Conservation (phyloP, 1,140 invertebrate genomes). For the Drosophila malerkotliana region DNA sequence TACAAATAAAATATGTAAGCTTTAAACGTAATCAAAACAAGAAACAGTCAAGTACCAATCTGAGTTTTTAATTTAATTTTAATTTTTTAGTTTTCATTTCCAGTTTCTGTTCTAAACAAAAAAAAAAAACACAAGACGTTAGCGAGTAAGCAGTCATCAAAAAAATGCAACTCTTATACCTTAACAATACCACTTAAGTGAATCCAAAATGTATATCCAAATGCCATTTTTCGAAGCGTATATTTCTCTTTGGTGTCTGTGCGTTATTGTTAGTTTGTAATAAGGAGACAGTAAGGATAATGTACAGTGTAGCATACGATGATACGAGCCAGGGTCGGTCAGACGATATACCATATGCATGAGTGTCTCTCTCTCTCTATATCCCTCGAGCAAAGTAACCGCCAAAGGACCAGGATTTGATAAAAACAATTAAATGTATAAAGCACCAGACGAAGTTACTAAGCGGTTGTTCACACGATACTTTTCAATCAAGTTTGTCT, state of each 20-base stretch:
- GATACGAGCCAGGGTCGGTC: constrained; percentile 16
- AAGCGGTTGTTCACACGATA: constrained; percentile 65
- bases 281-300: constrained; percentile 28
- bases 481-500: constrained; percentile 40
- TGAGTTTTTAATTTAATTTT: constrained; percentile 46
- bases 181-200: constrained; percentile 24
- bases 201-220: constrained; percentile 19
- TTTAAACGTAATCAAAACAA: constrained; percentile 74
- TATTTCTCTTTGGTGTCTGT: constrained; percentile 41
- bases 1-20: constrained; percentile 72
- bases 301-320: constrained; percentile 57
- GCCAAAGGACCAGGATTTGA: constrained; percentile 63
- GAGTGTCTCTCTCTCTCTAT: constrained; percentile 8
- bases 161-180: constrained; percentile 19
- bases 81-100: constrained; percentile 41
- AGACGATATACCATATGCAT: constrained; percentile 20
- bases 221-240: constrained; percentile 21
- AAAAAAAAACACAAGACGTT: background rate
- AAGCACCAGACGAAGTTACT: constrained; percentile 63
- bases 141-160: constrained; percentile 22
- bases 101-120: background rate
- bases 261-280: constrained; percentile 63
- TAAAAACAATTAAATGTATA: constrained; percentile 56
- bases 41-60: constrained; percentile 36
- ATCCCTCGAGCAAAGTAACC: constrained; percentile 21